A percentile compares a stretch with the other conserved stretches of the same genome.
Evolutionary conservation across 2,888 invertebrate species (phyloP).

Genomic region (Acronicta leporina): DNA sequence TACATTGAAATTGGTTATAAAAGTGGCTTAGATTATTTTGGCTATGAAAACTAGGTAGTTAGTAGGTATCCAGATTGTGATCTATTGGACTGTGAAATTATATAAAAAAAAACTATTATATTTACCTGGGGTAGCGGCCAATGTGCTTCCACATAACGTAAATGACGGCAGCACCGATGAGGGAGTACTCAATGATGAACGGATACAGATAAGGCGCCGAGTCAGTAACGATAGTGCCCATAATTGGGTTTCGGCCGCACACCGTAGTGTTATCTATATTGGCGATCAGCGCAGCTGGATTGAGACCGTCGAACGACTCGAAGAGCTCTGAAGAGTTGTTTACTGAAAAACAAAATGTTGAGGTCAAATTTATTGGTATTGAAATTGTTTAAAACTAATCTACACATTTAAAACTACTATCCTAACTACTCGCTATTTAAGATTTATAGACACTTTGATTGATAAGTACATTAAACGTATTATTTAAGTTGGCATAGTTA

Average conservation of each 20-base stretch:
- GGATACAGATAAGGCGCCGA: slow-evolving; percentile 98
- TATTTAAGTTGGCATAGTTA: neutral
- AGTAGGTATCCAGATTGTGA: slow-evolving; percentile 15
- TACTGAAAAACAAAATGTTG: slow-evolving; percentile 70
- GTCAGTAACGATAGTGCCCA: slow-evolving; percentile 97
- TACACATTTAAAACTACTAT: slow-evolving; percentile 47
- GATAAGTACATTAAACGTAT: neutral
- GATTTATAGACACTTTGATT: neutral
- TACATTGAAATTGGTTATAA: slow-evolving; percentile 11
- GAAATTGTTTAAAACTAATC: slow-evolving; percentile 29
- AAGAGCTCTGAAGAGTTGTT: slow-evolving; percentile 83
- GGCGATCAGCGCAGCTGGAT: slow-evolving; percentile 89
- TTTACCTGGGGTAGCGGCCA: slow-evolving; percentile 94
- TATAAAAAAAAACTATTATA: slow-evolving; percentile 40
- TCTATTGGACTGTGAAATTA: slow-evolving; percentile 11
- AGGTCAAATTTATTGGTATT: slow-evolving; percentile 4
- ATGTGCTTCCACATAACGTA: slow-evolving; percentile 99
- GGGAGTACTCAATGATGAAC: slow-evolving; percentile 98
- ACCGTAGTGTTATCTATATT: slow-evolving; percentile 89
- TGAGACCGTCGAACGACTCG: slow-evolving; percentile 89
- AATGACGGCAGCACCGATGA: slow-evolving; percentile 98
- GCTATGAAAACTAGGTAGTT: slow-evolving; percentile 12
- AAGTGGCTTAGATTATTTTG: slow-evolving; percentile 5
- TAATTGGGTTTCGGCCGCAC: slow-evolving; percentile 95
- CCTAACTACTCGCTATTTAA: slow-evolving; percentile 30